Percentiles rank a stretch among this genome's conserved stretches.
phyloP scores from a whole-genome alignment of 92 coral and sea anemone species.

The Porites lobata region DNA sequence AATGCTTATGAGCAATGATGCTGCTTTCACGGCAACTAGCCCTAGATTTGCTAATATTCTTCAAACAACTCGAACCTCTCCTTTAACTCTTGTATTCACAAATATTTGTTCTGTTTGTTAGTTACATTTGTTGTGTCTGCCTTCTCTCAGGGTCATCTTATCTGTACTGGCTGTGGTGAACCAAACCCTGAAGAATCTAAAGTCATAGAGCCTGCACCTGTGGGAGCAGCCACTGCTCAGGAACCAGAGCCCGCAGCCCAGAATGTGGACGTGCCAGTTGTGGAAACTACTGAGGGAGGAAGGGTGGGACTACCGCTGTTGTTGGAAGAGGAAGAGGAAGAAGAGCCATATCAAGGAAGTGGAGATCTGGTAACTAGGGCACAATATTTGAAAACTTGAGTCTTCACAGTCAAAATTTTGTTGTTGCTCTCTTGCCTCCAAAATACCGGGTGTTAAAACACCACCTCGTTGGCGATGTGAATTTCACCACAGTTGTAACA shows the following conservation, averaged over 20 bases:
- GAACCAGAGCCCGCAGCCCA: constrained; percentile 9
- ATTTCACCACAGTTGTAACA: too few relatives aligned
- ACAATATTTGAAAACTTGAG: too few relatives aligned
- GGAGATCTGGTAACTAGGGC: constrained; percentile 30
- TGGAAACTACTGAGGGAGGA: constrained; percentile 25
- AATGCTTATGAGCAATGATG: too few relatives aligned
- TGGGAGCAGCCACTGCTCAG: background rate
- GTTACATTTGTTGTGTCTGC: background rate
- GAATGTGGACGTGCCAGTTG: constrained; percentile 1
- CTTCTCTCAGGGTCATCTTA: constrained; percentile 59
- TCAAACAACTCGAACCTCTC: too few relatives aligned
- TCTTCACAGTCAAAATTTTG: too few relatives aligned
- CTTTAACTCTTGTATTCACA: background rate
- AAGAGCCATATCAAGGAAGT: constrained; percentile 16
- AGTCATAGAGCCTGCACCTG: background rate
- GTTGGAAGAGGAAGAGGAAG: constrained; percentile 48
- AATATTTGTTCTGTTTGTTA: too few relatives aligned
- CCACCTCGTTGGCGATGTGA: too few relatives aligned
- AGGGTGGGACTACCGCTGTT: constrained; percentile 49
- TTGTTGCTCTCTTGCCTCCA: too few relatives aligned
- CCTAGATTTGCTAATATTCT: too few relatives aligned
- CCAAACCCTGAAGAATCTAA: constrained; percentile 8
- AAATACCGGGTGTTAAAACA: too few relatives aligned
- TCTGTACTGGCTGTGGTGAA: constrained; percentile 70
- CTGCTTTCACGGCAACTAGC: too few relatives aligned